Evolutionary conservation across 2,113 vertebrate genomes (phyloP), one percentile per base, ranked within the genome.

Genomic region (Romanogobio albipinnatus): DNA sequence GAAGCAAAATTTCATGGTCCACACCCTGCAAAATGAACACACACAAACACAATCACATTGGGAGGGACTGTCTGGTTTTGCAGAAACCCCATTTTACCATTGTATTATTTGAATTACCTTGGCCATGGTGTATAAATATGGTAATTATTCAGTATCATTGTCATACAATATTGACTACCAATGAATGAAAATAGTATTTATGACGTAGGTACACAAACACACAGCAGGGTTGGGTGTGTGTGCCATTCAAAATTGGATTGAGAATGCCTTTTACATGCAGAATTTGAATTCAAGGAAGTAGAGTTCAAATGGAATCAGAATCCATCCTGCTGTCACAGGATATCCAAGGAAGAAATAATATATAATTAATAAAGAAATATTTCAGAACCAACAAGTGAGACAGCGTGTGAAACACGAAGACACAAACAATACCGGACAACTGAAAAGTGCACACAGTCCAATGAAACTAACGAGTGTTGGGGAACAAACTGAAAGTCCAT

Each of bases 1-100:
- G 4, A 78, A 78, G 11, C 33, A 43, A 56, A 71, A 56, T 71
- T 58, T 82, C 64, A 73, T 56, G 66, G 61, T 49, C 26, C 24
- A 51, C 10, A 19, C 79, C 45, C n/a, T 15, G 61, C 24, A 64
- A 33, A 36, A 49, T 82, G 22, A 59, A 66, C 58, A 64, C 64
- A 45, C 76, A 85, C 64, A 73, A 76, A 62, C 76, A 79, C 43
- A 43, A 73, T 66, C 68, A 45, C 71, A 61, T 36, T 39, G 9
- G 53, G 66, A 70, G 66, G 15, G 13, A 70, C 53, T 59, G 76
- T 43, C 33, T 58, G 76, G 53, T 22, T 10, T 78, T 36, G 26
- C 26, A 56, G 29, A 76, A 56, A 56, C 24, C 26, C 5, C 2
- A 74, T 74, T 24, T 47, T 47, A 74, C 10, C 71, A 26, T 15